Conservation (phyloP, 2,797 vertebrate genomes). For the Cheirogaleus major region DNA sequence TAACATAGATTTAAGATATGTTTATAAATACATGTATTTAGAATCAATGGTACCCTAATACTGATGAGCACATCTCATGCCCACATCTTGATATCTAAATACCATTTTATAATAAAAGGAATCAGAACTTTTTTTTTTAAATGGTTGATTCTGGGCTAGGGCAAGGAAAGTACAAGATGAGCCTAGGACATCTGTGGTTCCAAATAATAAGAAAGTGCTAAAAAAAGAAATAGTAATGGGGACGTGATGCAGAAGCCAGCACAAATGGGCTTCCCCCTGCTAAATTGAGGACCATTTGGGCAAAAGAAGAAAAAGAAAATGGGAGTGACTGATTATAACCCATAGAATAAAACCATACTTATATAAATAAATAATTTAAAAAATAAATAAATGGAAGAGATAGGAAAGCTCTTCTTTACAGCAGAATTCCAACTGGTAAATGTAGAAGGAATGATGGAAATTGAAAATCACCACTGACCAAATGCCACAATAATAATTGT, state of each 20-base stretch:
- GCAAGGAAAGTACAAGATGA: not conserved
- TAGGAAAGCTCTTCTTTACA: not conserved
- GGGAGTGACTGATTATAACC: not conserved
- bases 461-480: not conserved
- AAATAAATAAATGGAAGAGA: not conserved
- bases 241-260: not conserved
- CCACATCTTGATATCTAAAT: not conserved
- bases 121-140: not conserved
- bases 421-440: not conserved
- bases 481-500: not conserved
- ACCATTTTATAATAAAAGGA: not conserved
- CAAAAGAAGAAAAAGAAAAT: not conserved
- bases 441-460: not conserved
- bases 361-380: not conserved
- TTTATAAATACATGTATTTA: conserved; percentile 20
- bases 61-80: not conserved
- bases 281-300: not conserved
- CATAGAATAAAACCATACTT: not conserved
- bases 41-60: not conserved
- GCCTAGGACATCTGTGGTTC: not conserved
- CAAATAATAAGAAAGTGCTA: not conserved
- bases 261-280: not conserved
- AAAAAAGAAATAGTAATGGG: not conserved
- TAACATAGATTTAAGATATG: not conserved
- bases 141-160: not conserved